Conservation (phyloP, 2,888 invertebrate genomes). For the Abrostola triplasia region DNA sequence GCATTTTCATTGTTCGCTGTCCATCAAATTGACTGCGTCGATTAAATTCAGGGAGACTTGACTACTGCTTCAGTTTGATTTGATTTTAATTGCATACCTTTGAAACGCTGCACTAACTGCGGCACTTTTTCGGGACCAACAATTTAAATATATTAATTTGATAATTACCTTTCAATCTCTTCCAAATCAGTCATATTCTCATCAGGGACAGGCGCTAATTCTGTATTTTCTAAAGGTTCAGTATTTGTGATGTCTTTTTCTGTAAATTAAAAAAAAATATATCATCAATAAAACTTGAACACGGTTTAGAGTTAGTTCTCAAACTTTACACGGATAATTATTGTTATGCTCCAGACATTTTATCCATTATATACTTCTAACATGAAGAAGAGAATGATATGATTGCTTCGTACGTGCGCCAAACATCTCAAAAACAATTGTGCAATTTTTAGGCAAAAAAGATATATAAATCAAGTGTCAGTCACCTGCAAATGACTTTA, state of each 20-base stretch:
- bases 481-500: slow-evolving; percentile 20
- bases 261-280: slow-evolving; percentile 61
- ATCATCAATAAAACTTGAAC: slow-evolving; percentile 1
- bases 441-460: background rate
- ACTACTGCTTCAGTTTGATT: no score
- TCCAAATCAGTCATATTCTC: slow-evolving; percentile 83
- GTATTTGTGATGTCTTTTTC: slow-evolving; percentile 86
- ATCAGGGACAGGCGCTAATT: slow-evolving; percentile 82
- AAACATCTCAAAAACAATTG: background rate
- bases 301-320: background rate
- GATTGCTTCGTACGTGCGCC: no score
- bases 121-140: background rate
- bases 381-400: no score
- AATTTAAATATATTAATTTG: background rate
- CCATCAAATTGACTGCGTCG: slow-evolving; percentile 1
- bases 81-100: background rate
- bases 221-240: slow-evolving; percentile 85
- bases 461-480: slow-evolving; percentile 23
- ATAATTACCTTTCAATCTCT: slow-evolving; percentile 82
- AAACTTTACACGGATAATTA: no score
- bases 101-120: background rate
- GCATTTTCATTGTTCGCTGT: slow-evolving; percentile 7
- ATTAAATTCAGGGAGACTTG: slow-evolving; percentile 10
- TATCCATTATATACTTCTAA: no score
- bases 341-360: no score